Percentiles rank a stretch among this genome's conserved stretches.
phyloP scores from a whole-genome alignment of 2,888 invertebrate genomes.

The Tridacna gigas region DNA sequence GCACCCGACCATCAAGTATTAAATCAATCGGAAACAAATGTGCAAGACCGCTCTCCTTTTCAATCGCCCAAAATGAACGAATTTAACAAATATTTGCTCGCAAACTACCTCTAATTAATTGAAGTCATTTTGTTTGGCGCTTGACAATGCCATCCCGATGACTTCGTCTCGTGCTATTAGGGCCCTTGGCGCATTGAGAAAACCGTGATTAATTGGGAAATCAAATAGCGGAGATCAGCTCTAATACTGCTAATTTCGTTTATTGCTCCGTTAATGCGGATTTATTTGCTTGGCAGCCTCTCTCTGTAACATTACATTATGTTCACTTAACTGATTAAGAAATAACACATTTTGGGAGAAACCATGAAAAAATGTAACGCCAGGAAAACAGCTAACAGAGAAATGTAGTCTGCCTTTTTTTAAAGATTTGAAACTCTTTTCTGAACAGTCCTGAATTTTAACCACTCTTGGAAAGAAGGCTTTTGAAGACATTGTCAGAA shows the following conservation, averaged over 20 bases:
- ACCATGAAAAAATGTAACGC: too few species aligned
- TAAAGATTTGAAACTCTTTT: not conserved
- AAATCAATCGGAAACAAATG: slow-evolving; percentile 63
- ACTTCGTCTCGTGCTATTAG: slow-evolving; percentile 48
- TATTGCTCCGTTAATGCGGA: slow-evolving; percentile 62
- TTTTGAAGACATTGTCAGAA: not conserved
- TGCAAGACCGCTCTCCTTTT: slow-evolving; percentile 50
- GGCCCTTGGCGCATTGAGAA: slow-evolving; percentile 52
- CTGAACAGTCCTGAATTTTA: not conserved
- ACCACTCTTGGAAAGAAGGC: not conserved
- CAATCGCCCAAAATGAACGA: slow-evolving; percentile 50
- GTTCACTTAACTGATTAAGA: slow-evolving; percentile 63
- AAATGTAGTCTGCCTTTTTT: not conserved
- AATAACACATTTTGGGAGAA: slow-evolving; percentile 30
- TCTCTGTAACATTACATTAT: slow-evolving; percentile 58
- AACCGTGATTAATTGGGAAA: slow-evolving; percentile 64
- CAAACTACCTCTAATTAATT: slow-evolving; percentile 65
- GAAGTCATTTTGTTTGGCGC: slow-evolving; percentile 56
- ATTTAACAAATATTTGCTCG: slow-evolving; percentile 69
- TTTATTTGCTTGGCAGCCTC: slow-evolving; percentile 58
- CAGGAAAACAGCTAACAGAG: too few species aligned
- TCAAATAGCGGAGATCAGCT: slow-evolving; percentile 55
- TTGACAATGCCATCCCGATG: slow-evolving; percentile 52
- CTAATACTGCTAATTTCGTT: slow-evolving; percentile 58
- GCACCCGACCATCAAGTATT: slow-evolving; percentile 52